These are phyloP conservation scores for Barbus barbus DNA, from an alignment of 2,113 vertebrate species.

Conservation along the genomic window DNA sequence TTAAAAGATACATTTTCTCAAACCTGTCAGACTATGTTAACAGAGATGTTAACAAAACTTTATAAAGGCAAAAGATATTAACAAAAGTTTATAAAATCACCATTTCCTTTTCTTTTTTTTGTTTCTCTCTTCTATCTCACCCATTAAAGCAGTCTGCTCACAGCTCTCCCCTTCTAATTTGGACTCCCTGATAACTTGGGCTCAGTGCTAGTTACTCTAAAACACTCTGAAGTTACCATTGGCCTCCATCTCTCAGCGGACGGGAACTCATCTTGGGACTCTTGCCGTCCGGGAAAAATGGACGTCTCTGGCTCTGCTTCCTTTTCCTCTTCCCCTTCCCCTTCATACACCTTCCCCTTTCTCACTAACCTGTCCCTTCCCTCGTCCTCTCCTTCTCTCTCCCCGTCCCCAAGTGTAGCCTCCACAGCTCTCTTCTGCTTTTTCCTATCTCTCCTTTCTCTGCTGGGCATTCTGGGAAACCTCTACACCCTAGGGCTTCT, in stretches of 20 bases:
- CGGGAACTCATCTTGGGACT: background rate
- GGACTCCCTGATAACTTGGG: constrained; percentile 13
- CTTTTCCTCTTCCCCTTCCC: constrained; percentile 59
- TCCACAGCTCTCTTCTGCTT: constrained; percentile 81
- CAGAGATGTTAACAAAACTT: background rate
- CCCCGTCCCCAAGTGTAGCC: constrained; percentile 73
- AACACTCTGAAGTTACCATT: constrained; percentile 19
- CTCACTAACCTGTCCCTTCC: constrained; percentile 65
- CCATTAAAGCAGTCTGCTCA: background rate
- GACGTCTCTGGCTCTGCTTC: constrained; percentile 65
- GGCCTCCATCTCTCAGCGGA: background rate
- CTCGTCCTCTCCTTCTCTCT: constrained; percentile 68
- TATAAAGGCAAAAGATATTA: background rate
- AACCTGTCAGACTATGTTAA: background rate
- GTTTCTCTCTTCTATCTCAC: background rate
- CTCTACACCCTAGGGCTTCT: constrained; percentile 80
- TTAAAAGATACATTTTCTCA: background rate
- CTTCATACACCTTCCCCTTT: constrained; percentile 59
- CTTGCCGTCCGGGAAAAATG: constrained; percentile 61
- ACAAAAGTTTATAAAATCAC: background rate
- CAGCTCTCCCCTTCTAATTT: constrained; percentile 1
- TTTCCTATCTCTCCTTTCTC: constrained; percentile 79
- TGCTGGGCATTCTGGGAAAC: constrained; percentile 81
- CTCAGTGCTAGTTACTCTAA: background rate
- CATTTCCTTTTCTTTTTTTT: background rate